Base-by-base conservation (phyloP, 2,888 invertebrate species). In the Mantis religiosa region DNA sequence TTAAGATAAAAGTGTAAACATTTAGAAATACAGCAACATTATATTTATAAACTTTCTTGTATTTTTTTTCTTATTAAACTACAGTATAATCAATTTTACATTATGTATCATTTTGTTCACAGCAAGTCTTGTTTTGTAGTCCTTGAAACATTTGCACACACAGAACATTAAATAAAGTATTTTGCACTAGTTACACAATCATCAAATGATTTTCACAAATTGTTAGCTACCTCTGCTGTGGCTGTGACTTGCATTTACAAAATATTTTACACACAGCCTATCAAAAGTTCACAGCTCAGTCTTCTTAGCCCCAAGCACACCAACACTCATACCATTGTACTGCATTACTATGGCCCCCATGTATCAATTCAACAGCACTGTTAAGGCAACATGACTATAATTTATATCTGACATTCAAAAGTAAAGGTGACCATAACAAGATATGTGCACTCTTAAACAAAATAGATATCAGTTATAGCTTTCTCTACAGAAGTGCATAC, bases 31-130 rank as follows among this genome's bases (percentile, higher is more conserved):
- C 54, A 20, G 54, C 20, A 71, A 71, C 20, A 71, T 1, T 71
- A 71, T 88, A 88, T 88, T 88, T 85, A 85, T 82, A 88, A 84
- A 84, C 54, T 88, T 83, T 71, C 28, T 84, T 88, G 88, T 88
- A 83, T 84, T 84, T 88, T 88, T 88, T 84, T 47, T 41, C 54
- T 71, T 88, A 28, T 83, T 83, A 88, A 88, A 86, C 86, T 86
- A 86, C 86, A 86, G 86, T 86, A 86, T 81, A 86, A 86, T 81
- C 86, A 86, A 71, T 86, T 86, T 47, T 81, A 86, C 86, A 86
- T 81, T 86, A 9, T 47, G 41, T 85, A 47, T 14, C 85, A 54
- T 84, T 34, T 28, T 71, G 54, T 71, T 85, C 86, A 86, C 86
- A 86, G 86, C 86, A 86, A 28, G 20, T 20, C 20, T 54, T 20